Evolutionary conservation across 1,140 invertebrate genomes (phyloP), one percentile per base, ranked within the genome.

Genomic region (Lithobius niger): DNA sequence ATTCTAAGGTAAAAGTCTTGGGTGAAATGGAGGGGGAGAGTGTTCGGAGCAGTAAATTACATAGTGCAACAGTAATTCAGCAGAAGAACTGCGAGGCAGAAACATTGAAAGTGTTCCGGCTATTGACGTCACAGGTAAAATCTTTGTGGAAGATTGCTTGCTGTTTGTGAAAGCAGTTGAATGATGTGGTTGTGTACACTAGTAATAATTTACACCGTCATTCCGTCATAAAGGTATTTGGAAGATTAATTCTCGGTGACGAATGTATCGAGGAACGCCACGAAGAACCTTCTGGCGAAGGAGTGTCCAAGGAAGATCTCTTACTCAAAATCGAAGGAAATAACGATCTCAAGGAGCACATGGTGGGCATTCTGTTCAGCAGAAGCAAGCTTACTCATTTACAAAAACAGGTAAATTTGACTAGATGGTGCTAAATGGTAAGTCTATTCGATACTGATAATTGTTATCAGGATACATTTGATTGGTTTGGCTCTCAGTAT

Each of bases 341-440:
- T 64, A 87, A 86, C 55, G 90, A 97, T 69, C 73, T 97, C 0
- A 81, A 91, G 19, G 92, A 97, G 68, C 92, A 97, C 65, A 93
- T 97, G 79, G 93, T 97, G 19, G 92, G 92, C 50, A 97, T 97
- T 61, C 73, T 97, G 16, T 97, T 97, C 70, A 92, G 88, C 60
- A 78, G 90, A 44, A 92, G 87, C 65, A 95, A 95, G 69, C 73
- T 97, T 0, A 95, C 90, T 0, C 86, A 94, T 66, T 74, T 97
- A 24, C 94, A 97, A 67, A 92, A 90, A 73, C 92, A 96, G 78
- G 90, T 93, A 53, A n/a, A n/a, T n/a, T n/a, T n/a, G n/a, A n/a
- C n/a, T n/a, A n/a, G n/a, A n/a, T n/a, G n/a, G n/a, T n/a, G n/a
- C n/a, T n/a, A n/a, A n/a, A n/a, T n/a, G n/a, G n/a, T n/a, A n/a